Conservation (phyloP, 2,797 vertebrate genomes). For the Nasua narica region DNA sequence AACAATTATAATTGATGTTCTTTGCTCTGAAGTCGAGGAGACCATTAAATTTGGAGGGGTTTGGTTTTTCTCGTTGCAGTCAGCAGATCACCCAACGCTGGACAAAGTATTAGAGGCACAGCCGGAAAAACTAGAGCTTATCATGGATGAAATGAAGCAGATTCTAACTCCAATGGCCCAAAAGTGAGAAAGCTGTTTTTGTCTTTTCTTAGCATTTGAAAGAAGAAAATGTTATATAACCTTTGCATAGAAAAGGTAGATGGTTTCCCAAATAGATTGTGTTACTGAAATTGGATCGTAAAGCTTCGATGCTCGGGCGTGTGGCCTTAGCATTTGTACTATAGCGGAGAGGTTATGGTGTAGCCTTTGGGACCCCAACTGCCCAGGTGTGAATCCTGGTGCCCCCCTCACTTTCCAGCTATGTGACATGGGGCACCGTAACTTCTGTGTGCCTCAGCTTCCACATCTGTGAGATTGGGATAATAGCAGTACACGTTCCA, state of each 20-base stretch:
- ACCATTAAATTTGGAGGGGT: neutral
- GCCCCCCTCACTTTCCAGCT: neutral
- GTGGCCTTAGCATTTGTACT: neutral
- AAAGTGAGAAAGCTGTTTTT: conserved; percentile 87
- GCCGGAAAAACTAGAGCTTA: conserved; percentile 88
- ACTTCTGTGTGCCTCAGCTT: neutral
- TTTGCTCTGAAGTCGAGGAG: neutral
- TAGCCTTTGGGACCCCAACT: neutral
- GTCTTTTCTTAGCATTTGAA: conserved; percentile 46
- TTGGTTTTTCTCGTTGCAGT: conserved; percentile 83
- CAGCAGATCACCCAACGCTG: conserved; percentile 88
- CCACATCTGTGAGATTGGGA: neutral
- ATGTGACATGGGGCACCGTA: neutral
- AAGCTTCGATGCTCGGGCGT: neutral
- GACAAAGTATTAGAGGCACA: conserved; percentile 89
- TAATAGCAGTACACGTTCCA: neutral
- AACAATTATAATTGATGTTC: neutral
- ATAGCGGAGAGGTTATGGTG: neutral
- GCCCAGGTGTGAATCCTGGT: neutral
- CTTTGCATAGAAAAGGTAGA: neutral
- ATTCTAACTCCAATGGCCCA: conserved; percentile 94
- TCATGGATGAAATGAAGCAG: conserved; percentile 96
- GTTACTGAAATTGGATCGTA: neutral
- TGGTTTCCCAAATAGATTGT: neutral
- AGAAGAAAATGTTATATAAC: neutral